A percentile compares a stretch with the other conserved stretches of the same genome.
Evolutionary conservation across 2,797 vertebrate genomes (phyloP).

Genomic region (Odontamblyopus rebecca): DNA sequence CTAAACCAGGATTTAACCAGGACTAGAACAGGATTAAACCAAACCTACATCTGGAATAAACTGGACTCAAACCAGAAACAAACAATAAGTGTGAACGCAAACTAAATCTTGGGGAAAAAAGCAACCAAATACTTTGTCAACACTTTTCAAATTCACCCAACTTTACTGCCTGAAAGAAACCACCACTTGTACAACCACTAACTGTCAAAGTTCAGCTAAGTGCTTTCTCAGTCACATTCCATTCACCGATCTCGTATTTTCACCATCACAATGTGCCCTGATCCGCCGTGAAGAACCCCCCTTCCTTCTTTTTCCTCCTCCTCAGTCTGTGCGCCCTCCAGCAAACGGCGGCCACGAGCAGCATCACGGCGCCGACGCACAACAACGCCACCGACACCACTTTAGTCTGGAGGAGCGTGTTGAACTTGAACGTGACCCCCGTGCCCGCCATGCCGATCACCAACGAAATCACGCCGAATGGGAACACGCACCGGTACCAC

Average conservation of each 20-base stretch:
- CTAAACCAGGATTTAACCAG: too few species aligned
- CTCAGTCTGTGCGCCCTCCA: conserved; percentile 76
- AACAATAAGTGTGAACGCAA: too few species aligned
- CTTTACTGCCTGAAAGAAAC: conserved; percentile 22
- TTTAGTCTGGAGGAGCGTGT: conserved; percentile 87
- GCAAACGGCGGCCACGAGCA: conserved; percentile 74
- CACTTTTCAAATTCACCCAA: neutral
- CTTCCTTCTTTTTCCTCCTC: conserved; percentile 77
- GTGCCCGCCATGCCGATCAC: conserved; percentile 89
- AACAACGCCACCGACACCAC: conserved; percentile 84
- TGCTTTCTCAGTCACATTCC: conserved; percentile 2
- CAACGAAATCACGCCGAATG: conserved; percentile 86
- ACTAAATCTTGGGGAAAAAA: neutral
- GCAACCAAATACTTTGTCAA: neutral
- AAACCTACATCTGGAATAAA: too few species aligned
- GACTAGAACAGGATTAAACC: too few species aligned
- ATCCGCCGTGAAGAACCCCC: conserved; percentile 73
- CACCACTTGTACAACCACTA: conserved; percentile 3
- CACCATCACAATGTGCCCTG: conserved; percentile 72
- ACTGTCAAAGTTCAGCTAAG: conserved; percentile 17
- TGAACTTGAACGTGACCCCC: conserved; percentile 88
- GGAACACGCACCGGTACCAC: conserved; percentile 83
- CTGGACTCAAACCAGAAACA: too few species aligned
- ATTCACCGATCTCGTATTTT: neutral
- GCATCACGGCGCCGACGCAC: conserved; percentile 66